phyloP scores from a whole-genome alignment of 2,888 invertebrate genomes.

The Ormyrus nitidulus region DNA sequence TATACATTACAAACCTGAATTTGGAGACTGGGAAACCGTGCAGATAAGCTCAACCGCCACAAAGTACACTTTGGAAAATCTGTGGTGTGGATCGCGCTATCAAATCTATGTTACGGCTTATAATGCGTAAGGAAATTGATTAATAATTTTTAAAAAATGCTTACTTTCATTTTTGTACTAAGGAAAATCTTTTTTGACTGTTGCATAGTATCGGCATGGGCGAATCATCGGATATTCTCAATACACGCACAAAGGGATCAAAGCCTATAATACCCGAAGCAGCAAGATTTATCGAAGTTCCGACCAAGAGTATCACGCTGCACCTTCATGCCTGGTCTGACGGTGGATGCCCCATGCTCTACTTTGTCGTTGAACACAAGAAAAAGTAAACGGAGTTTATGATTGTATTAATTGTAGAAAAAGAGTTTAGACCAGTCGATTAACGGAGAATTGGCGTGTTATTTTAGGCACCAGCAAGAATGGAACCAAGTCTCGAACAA shows the following conservation, averaged over 20 bases:
- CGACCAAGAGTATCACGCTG: conserved; percentile 93
- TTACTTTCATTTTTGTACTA: no score
- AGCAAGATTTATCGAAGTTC: conserved; percentile 92
- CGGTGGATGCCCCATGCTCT: conserved; percentile 96
- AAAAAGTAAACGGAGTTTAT: conserved; percentile 82
- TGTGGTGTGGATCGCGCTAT: conserved; percentile 95
- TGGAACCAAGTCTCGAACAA: conserved; percentile 97
- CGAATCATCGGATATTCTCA: conserved; percentile 91
- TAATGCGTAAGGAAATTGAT: conserved; percentile 83
- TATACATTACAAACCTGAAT: conserved; percentile 94
- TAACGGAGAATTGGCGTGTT: neutral
- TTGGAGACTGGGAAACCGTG: conserved; percentile 94
- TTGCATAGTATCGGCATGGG: conserved; percentile 89
- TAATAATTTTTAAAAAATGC: neutral
- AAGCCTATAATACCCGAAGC: conserved; percentile 95
- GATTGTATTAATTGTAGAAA: neutral
- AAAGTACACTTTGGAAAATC: conserved; percentile 89
- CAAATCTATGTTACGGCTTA: conserved; percentile 95
- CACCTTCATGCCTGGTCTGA: conserved; percentile 96
- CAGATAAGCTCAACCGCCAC: conserved; percentile 87
- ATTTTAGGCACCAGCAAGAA: conserved; percentile 85
- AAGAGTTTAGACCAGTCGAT: conserved; percentile 1
- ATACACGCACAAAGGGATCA: conserved; percentile 93
- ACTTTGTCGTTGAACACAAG: conserved; percentile 96
- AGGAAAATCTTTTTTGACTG: conserved; percentile 1